Evolutionary conservation across 2,888 invertebrate species (phyloP), one percentile per base, ranked within the genome.

Genomic region (Dione juno): DNA sequence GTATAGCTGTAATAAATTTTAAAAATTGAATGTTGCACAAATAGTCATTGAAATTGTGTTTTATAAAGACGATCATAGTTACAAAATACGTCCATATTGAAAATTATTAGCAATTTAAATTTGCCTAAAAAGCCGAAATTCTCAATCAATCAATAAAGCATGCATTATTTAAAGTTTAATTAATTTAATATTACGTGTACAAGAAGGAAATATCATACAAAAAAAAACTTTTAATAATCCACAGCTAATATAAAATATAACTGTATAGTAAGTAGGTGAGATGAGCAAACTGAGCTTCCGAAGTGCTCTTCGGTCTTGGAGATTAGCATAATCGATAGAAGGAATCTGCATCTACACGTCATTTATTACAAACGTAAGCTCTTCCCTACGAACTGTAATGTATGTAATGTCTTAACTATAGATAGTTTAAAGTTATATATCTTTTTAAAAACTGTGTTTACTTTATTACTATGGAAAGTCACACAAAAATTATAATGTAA

Each of bases 331-430:
- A 61, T 45, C 61, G 61, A 61, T 61, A 41, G 21, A 28, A 37
- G 5, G 11, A 45, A 61, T 61, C 61, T 61, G 35, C 61, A 61
- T 45, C 61, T 45, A 61, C 61, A 61, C 28, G 61, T n/a, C 28
- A 45, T 43, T 61, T 45, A 61, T 61, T 61, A 61, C n/a, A n/a
- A 61, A 45, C 28, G 61, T 45, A 28, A 59, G 21, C 59, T 43
- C n/a, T 59, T 21, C n/a, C 41, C 43, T 43, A 21, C 0, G 0
- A 2, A 7, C 2, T 21, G 5, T 21, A 21, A 61, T 9, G 14
- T n/a, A n/a, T n/a, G n/a, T n/a, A n/a, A n/a, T 43, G 3, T 21
- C 9, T 43, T 9, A 8, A 43, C n/a, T 57, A 11, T 37, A 35
- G n/a, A 16, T 37, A 57, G n/a, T n/a, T 16, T 37, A n/a, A 57